These are phyloP conservation scores for Phortica variegata DNA, from an alignment of 1,140 invertebrate genomes.

Conservation along the genomic window DNA sequence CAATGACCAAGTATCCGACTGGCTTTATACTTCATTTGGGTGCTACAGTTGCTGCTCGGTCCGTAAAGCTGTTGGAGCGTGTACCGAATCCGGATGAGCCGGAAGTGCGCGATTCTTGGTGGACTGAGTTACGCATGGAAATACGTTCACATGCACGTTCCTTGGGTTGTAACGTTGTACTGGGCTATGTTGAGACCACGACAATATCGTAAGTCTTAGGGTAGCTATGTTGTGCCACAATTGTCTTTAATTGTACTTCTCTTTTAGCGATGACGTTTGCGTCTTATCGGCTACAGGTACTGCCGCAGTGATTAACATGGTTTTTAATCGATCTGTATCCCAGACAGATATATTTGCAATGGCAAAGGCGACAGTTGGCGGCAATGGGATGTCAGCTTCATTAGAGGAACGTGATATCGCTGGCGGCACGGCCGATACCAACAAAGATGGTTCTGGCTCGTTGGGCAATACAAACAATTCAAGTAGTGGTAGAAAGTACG, in stretches of 20 bases:
- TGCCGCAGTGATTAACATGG: constrained; percentile 78
- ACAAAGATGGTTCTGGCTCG: constrained; percentile 31
- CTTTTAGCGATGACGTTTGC: constrained; percentile 86
- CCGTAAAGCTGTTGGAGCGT: constrained; percentile 84
- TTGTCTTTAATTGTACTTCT: background rate
- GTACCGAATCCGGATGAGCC: constrained; percentile 83
- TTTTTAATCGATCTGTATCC: constrained; percentile 56
- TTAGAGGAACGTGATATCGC: constrained; percentile 42
- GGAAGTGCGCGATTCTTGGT: constrained; percentile 90
- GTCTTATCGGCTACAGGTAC: constrained; percentile 91
- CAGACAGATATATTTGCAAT: constrained; percentile 47
- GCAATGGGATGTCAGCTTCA: constrained; percentile 39
- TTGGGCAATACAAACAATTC: constrained; percentile 23
- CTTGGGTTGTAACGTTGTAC: constrained; percentile 88
- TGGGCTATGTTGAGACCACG: constrained; percentile 88
- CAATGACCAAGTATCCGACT: constrained; percentile 84
- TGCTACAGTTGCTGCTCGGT: constrained; percentile 81
- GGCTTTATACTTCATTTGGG: constrained; percentile 89
- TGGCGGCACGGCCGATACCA: constrained; percentile 20
- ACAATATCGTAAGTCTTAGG: constrained; percentile 74
- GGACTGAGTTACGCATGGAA: constrained; percentile 93
- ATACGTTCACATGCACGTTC: constrained; percentile 87
- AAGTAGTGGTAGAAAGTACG: constrained; percentile 33
- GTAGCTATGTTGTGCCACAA: background rate
- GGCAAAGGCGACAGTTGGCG: constrained; percentile 23